Percentiles rank a stretch among this genome's conserved stretches.
phyloP scores from a whole-genome alignment of 1,140 invertebrate species.

The Melanaphis sacchari region DNA sequence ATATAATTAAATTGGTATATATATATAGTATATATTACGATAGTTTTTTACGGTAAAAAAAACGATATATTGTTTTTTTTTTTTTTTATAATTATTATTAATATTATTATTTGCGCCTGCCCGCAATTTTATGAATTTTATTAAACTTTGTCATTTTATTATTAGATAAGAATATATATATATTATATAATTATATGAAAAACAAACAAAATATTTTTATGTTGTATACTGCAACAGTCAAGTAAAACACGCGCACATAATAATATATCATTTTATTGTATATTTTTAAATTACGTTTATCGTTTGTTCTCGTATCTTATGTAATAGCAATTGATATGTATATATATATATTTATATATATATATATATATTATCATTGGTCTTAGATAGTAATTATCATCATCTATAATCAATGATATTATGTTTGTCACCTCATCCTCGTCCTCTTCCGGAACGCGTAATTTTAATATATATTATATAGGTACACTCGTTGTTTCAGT shows the following conservation, averaged over 20 bases:
- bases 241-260: slow-evolving; percentile 4
- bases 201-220: slow-evolving; percentile 16
- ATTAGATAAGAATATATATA: slow-evolving; percentile 3
- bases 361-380: neutral
- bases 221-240: slow-evolving; percentile 23
- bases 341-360: neutral
- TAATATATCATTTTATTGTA: slow-evolving; percentile 18
- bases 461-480: neutral
- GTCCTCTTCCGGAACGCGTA: slow-evolving; percentile 34
- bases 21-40: neutral
- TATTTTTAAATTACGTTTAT: slow-evolving; percentile 10
- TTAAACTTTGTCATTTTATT: slow-evolving; percentile 11
- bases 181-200: neutral
- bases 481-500: neutral
- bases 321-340: neutral
- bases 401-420: neutral
- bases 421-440: slow-evolving; percentile 10
- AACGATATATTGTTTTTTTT: neutral
- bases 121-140: slow-evolving; percentile 22
- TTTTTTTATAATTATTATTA: slow-evolving; percentile 28
- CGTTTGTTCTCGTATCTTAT: slow-evolving; percentile 1
- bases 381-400: neutral
- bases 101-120: slow-evolving; percentile 5
- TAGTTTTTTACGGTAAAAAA: slow-evolving; percentile 34
- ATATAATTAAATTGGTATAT: neutral